A percentile compares a stretch with the other conserved stretches of the same genome.
These are phyloP conservation scores for Piaya cayana DNA, from an alignment of 2,113 vertebrate species.

Conservation along the genomic window DNA sequence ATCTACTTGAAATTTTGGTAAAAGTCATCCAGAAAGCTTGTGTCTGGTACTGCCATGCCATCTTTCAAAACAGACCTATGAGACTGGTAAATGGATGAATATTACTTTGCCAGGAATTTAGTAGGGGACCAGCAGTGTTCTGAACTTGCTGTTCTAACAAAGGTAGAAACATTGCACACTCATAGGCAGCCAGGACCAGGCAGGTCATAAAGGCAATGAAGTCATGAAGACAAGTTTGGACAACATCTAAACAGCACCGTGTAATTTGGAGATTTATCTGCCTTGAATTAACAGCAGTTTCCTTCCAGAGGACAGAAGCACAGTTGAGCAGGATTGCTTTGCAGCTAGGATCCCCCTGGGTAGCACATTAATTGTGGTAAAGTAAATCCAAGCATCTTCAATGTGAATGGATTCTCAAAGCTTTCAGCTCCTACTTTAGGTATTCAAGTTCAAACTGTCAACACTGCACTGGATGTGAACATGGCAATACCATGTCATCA, in stretches of 20 bases:
- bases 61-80: background rate
- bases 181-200: background rate
- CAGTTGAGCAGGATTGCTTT: background rate
- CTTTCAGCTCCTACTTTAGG: background rate
- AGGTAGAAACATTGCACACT: background rate
- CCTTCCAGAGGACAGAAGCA: background rate
- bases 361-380: background rate
- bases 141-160: background rate
- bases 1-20: background rate
- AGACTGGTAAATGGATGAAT: background rate
- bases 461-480: fast-evolving
- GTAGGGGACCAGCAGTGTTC: background rate
- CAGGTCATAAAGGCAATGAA: background rate
- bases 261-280: background rate
- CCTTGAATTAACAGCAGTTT: background rate
- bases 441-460: background rate
- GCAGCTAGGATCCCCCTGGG: background rate
- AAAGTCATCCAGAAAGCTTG: background rate
- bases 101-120: background rate
- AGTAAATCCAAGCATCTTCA: background rate
- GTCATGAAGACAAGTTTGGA: background rate
- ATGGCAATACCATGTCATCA: fast-evolving
- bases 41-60: background rate
- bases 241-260: background rate
- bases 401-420: fast-evolving